Percentiles rank a stretch among this genome's conserved stretches.
Evolutionary conservation across 2,888 invertebrate species (phyloP).

Genomic region (Epistrophella euchroma): DNA sequence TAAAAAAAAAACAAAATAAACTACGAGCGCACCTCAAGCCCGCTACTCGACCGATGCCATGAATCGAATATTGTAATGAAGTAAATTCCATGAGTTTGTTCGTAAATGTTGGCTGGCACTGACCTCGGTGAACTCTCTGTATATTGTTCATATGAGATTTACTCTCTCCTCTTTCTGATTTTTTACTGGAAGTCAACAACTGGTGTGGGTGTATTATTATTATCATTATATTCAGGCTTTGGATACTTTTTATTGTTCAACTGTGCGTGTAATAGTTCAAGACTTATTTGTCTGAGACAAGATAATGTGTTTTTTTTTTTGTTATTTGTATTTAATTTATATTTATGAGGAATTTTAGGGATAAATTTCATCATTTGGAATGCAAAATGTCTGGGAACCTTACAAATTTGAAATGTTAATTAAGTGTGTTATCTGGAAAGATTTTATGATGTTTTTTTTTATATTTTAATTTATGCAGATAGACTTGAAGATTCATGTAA

Average conservation of each 20-base stretch:
- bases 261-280: slow-evolving; percentile 50
- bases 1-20: neutral
- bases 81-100: slow-evolving; percentile 31
- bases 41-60: neutral
- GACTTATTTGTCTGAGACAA: slow-evolving; percentile 39
- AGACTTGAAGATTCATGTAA: too few relatives aligned
- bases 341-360: slow-evolving; percentile 27
- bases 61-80: neutral
- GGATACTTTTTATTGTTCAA: slow-evolving; percentile 13
- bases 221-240: too few relatives aligned
- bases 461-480: neutral
- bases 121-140: slow-evolving; percentile 59
- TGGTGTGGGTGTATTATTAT: slow-evolving; percentile 34
- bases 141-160: slow-evolving; percentile 40
- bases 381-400: slow-evolving; percentile 51
- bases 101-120: slow-evolving; percentile 46
- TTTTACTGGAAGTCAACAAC: slow-evolving; percentile 36
- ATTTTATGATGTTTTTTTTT: neutral
- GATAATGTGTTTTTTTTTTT: slow-evolving; percentile 4
- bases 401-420: neutral
- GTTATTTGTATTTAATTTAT: slow-evolving; percentile 9
- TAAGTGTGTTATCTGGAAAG: neutral
- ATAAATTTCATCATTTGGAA: slow-evolving; percentile 26
- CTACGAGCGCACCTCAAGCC: neutral
- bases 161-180: neutral